phyloP scores from a whole-genome alignment of 2,888 invertebrate genomes.

The Mimas tiliae region DNA sequence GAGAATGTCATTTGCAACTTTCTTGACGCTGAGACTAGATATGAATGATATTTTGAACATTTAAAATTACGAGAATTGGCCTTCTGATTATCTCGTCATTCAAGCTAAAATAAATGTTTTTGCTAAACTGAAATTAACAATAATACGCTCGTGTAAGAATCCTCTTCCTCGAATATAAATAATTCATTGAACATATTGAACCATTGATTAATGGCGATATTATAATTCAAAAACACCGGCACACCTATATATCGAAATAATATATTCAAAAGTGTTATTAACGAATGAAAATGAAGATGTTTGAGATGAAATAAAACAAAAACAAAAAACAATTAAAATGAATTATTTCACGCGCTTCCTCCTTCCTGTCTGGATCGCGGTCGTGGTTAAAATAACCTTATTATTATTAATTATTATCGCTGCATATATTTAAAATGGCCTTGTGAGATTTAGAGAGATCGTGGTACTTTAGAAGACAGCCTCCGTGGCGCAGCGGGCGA shows the following conservation, averaged over 20 bases:
- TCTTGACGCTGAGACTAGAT: too few relatives aligned
- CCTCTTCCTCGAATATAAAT: not conserved
- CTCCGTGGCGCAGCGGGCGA: too few relatives aligned
- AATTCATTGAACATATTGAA: conserved; percentile 8
- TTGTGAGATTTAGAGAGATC: not conserved
- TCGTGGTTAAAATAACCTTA: conserved; percentile 7
- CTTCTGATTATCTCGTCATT: too few relatives aligned
- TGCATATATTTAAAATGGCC: conserved; percentile 1
- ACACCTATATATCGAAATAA: not conserved
- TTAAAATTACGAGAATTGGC: too few relatives aligned
- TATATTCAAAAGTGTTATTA: conserved; percentile 7
- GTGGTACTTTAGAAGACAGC: not conserved
- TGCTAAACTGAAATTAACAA: not conserved
- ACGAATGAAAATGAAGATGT: conserved; percentile 5
- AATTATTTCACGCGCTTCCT: conserved; percentile 15
- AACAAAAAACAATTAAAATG: conserved; percentile 8
- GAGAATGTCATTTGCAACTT: too few relatives aligned
- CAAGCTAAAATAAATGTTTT: too few relatives aligned
- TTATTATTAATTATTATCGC: conserved; percentile 10
- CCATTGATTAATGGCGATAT: not conserved
- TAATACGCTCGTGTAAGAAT: not conserved
- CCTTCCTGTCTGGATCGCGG: conserved; percentile 16
- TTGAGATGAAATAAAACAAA: not conserved
- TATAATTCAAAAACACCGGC: not conserved
- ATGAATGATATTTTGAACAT: too few relatives aligned